phyloP scores from a whole-genome alignment of 2,797 vertebrate species.

The Cirrhinus mrigala region DNA sequence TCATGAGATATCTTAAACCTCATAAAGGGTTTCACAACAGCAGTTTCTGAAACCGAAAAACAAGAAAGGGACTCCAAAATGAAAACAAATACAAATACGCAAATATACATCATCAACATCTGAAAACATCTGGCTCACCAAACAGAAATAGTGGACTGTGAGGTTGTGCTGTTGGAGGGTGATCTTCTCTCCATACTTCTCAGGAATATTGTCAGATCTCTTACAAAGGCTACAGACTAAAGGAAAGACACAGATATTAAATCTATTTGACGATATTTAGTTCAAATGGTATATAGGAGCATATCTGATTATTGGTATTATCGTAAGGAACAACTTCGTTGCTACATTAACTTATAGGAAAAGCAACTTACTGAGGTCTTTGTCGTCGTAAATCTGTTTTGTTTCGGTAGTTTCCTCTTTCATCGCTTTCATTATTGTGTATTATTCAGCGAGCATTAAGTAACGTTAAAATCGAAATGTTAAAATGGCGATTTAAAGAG shows the following conservation, averaged over 20 bases:
- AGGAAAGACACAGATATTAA: neutral
- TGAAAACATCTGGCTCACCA: constrained; percentile 77
- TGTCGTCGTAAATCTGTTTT: constrained; percentile 14
- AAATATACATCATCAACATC: neutral
- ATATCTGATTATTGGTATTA: neutral
- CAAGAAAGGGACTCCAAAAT: neutral
- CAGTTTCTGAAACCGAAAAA: neutral
- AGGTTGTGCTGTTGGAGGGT: constrained; percentile 81
- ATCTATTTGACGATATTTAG: neutral
- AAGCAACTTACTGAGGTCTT: constrained; percentile 37
- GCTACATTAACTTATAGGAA: too few relatives aligned
- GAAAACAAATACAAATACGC: neutral
- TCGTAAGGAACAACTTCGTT: neutral
- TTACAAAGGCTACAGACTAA: constrained; percentile 90
- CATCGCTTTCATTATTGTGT: constrained; percentile 18
- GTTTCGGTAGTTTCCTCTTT: constrained; percentile 10
- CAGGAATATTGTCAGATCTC: constrained; percentile 85
- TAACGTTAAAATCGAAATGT: neutral
- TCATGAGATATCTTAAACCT: neutral
- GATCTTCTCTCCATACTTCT: constrained; percentile 91
- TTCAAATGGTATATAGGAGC: neutral
- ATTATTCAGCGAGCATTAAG: neutral
- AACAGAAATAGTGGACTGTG: constrained; percentile 92
- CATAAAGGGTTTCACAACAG: neutral
- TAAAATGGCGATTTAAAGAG: neutral